Percentiles rank a stretch among this genome's conserved stretches.
These are phyloP conservation scores for Nesidiocoris tenuis DNA, from an alignment of 2,888 invertebrate species.

Conservation along the genomic window DNA sequence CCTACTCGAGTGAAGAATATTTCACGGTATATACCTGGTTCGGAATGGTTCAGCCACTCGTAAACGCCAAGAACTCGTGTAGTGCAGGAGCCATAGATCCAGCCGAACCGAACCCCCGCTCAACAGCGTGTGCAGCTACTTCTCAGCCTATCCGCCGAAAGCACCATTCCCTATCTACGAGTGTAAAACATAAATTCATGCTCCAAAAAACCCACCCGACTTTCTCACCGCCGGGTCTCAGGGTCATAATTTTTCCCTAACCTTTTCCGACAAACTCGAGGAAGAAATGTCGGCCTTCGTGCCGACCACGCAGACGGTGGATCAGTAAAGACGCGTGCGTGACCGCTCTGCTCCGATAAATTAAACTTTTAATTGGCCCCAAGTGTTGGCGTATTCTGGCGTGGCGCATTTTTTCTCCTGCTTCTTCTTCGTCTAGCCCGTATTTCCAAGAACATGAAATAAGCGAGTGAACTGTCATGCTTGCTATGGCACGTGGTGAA, in stretches of 20 bases:
- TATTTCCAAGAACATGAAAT: too few relatives aligned
- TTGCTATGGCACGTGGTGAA: too few relatives aligned
- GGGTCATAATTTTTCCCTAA: neutral
- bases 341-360: conserved; percentile 17
- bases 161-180: too few relatives aligned
- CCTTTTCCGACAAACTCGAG: neutral
- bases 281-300: conserved; percentile 17
- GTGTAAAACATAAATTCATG: neutral
- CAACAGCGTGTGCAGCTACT: too few relatives aligned
- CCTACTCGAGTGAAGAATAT: too few relatives aligned
- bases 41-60: too few relatives aligned
- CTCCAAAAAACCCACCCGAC: neutral
- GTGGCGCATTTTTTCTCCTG: conserved; percentile 14
- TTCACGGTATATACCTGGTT: too few relatives aligned
- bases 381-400: conserved; percentile 40
- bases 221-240: neutral
- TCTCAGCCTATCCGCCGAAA: too few relatives aligned
- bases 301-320: conserved; percentile 25
- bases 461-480: too few relatives aligned
- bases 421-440: neutral
- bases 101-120: too few relatives aligned
- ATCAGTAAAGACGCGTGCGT: conserved; percentile 34
- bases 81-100: too few relatives aligned
- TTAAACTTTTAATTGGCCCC: conserved; percentile 34
- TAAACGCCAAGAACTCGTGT: too few relatives aligned